Evolutionary conservation across 2,888 invertebrate genomes (phyloP), one percentile per base, ranked within the genome.

Genomic region (Drosophila mulleri): DNA sequence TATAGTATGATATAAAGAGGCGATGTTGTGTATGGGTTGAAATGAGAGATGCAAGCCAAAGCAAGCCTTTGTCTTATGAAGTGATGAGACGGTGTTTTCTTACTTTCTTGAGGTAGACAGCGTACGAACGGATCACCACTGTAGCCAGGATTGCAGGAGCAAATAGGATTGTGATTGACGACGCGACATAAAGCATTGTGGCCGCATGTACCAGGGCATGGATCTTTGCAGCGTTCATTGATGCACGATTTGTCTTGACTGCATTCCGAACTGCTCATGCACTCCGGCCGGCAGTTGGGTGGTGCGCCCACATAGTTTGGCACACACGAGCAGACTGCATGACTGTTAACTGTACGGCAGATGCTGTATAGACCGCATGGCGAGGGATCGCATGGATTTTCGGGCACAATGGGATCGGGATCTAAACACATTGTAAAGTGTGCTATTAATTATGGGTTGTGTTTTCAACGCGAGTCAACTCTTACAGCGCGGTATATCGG

Each of bases 191-290:
- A 94, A 3, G 97, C 96, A 93, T 96, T 96, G 69, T 94, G 93
- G 32, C 97, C 97, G 91, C 98, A 98, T n/a, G 96, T 95, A 72
- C 96, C 96, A 42, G 95, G 94, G 91, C 97, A 98, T 54, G 97
- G 97, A 92, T 97, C 96, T 72, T 94, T 94, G 91, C 98, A 98
- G 92, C 95, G 96, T 90, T 96, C 95, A 91, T 95, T 95, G 59
- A 96, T 94, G 91, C 98, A 98, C 56, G 97, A 96, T 91, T 94
- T 95, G 89, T 97, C 96, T 89, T 96, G 96, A 82, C 95, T 93
- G 92, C 98, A 98, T 90, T 97, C 97, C 53, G 96, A 95, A 92
- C 96, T 97, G 73, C 96, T 95, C 92, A 96, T 95, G 91, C 97
- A 97, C 93, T 97, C 97, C 18, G 97, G 97, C 58, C 95, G 94